phyloP scores from a whole-genome alignment of 2,797 vertebrate species.

The Prionace glauca region DNA sequence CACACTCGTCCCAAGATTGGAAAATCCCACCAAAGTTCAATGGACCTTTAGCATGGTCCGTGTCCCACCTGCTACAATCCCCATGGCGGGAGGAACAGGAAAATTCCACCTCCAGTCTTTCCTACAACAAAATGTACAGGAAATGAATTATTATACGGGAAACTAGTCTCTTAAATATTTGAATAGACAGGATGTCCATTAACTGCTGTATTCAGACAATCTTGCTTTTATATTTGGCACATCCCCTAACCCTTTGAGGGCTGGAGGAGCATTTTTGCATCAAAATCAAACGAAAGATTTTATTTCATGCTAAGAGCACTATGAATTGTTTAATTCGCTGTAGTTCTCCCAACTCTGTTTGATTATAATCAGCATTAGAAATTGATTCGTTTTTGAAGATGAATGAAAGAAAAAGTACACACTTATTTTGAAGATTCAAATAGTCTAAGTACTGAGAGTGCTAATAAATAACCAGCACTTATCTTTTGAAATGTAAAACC shows the following conservation, averaged over 20 bases:
- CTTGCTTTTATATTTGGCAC: conserved; percentile 24
- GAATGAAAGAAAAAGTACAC: conserved; percentile 34
- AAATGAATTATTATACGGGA: neutral
- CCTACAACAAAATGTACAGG: conserved; percentile 1
- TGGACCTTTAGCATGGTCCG: no score
- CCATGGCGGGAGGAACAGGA: no score
- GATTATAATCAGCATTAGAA: conserved; percentile 34
- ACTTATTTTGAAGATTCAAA: conserved; percentile 36
- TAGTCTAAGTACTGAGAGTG: conserved; percentile 18
- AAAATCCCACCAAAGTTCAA: no score
- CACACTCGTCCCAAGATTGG: no score
- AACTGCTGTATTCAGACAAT: conserved; percentile 4
- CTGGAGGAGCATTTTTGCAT: conserved; percentile 28
- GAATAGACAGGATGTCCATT: conserved; percentile 25
- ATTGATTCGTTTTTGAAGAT: conserved; percentile 32
- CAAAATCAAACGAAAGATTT: conserved; percentile 26
- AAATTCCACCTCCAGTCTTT: neutral
- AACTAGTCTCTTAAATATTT: neutral
- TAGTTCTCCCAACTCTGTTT: neutral
- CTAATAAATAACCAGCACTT: conserved; percentile 34
- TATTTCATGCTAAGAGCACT: conserved; percentile 32
- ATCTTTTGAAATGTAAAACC: conserved; percentile 36
- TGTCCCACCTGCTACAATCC: no score
- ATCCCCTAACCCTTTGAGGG: conserved; percentile 9
- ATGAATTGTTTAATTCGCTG: conserved; percentile 32